Percentiles rank a stretch among this genome's conserved stretches.
Conservation (phyloP, 2,888 invertebrate species). For the Didymodactylos carnosus region DNA sequence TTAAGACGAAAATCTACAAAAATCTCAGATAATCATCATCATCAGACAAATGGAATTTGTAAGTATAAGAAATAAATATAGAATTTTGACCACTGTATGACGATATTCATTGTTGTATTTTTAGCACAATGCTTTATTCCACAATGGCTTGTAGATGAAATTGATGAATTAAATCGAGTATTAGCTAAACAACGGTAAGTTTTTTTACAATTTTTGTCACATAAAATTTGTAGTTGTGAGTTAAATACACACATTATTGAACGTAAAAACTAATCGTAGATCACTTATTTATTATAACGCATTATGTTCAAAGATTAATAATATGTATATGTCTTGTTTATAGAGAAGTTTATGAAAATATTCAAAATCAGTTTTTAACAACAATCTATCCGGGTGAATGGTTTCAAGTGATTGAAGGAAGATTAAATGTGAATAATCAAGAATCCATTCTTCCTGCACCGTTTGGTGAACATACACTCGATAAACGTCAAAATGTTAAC, state of each 20-base stretch:
- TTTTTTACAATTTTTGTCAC: background rate
- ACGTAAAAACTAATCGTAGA: too few relatives aligned
- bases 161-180: background rate
- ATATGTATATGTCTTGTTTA: background rate
- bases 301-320: background rate
- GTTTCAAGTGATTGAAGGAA: background rate
- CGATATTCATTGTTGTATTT: too few relatives aligned
- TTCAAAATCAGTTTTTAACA: background rate
- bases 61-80: too few relatives aligned
- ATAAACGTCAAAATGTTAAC: background rate
- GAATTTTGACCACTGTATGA: too few relatives aligned
- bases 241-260: too few relatives aligned
- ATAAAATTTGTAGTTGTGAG: too few relatives aligned
- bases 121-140: too few relatives aligned
- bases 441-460: background rate
- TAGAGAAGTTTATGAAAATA: background rate
- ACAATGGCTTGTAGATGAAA: constrained; percentile 1
- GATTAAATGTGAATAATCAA: background rate
- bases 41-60: background rate
- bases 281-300: too few relatives aligned
- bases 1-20: too few relatives aligned
- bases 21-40: too few relatives aligned
- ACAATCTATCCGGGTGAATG: background rate
- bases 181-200: background rate
- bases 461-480: background rate